phyloP scores from a whole-genome alignment of 1,140 invertebrate genomes.

The Pomacea maculata region DNA sequence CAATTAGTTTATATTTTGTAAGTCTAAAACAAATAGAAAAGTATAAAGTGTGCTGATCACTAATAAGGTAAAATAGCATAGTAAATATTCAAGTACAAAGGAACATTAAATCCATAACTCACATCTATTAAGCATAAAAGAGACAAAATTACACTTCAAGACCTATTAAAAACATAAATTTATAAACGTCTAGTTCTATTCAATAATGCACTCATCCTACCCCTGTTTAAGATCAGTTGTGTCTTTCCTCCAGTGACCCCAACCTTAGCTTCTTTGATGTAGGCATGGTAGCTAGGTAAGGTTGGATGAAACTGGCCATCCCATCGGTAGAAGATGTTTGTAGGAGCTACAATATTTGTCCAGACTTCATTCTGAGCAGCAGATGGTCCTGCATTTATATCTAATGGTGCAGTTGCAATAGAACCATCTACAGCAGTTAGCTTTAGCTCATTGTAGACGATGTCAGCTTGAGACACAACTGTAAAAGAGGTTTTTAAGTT shows the following conservation, averaged over 20 bases:
- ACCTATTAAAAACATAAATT: not conserved
- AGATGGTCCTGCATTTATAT: not conserved
- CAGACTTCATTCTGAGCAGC: slow-evolving; percentile 1
- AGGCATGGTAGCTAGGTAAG: not conserved
- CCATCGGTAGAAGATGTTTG: slow-evolving; percentile 1
- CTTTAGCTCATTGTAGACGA: slow-evolving; percentile 4
- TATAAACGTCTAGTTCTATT: not conserved
- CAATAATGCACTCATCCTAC: not conserved
- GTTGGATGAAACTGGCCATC: not conserved
- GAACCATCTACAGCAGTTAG: not conserved
- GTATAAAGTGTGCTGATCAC: too few relatives aligned
- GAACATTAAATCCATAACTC: not conserved
- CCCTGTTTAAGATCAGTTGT: slow-evolving; percentile 3
- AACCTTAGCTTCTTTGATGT: not conserved
- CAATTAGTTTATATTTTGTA: too few relatives aligned
- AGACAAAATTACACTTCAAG: not conserved
- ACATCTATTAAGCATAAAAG: not conserved
- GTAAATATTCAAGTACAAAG: not conserved
- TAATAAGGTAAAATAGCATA: not conserved
- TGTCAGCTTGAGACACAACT: not conserved
- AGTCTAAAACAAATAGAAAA: too few relatives aligned
- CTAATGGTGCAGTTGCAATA: not conserved
- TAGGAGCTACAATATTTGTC: slow-evolving; percentile 10
- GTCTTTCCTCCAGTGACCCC: slow-evolving; percentile 1
- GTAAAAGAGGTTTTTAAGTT: too few relatives aligned